Base-by-base conservation (phyloP, 2,888 invertebrate genomes). In the Athalia circularis region DNA sequence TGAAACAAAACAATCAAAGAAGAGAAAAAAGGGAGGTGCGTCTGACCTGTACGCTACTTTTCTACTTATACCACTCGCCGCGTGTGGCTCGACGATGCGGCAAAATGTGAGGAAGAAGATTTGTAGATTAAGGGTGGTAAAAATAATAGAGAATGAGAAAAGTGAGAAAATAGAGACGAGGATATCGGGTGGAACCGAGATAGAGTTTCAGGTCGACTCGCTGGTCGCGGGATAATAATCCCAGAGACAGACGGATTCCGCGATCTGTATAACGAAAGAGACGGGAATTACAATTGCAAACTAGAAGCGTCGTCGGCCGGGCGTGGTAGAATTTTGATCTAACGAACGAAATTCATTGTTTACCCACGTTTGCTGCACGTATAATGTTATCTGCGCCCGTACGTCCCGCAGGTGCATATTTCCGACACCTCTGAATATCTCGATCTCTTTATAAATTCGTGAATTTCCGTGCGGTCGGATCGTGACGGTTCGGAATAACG, bases 401-500 rank as follows among this genome's bases (percentile, higher is more conserved):
- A 29, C 29, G 29, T 29, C 2, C 29, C 70, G 50, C 9, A 9
- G 13, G 4, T n/a, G 11, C 54, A 29, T 6, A 29, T 6, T 4
- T 8, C 4, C 50, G 13, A 67, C 67, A 50, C 15, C 47, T 47
- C 11, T 48, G 13, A 13, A 11, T 5, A 8, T 52, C 3, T 11
- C 45, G 13, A n/a, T 15, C 8, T 4, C 65, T 43, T 11, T 4
- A 11, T 52, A n/a, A 68, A 52, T 54, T 72, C 70, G 70, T 72
- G 47, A 74, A 80, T 84, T 85, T 85, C 85, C 85, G 86, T 61
- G 72, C 80, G 29, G 29, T 48, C 50, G 75, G 79, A 50, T 84
- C 85, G 86, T 83, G 76, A 13, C 65, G 45, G 75, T 72, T 82
- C 83, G 84, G 80, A 79, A 79, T 85, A 84, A 83, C 84, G 86